Percentiles rank a stretch among this genome's conserved stretches.
phyloP scores from a whole-genome alignment of 1,140 invertebrate genomes.

The Pogonomyrmex barbatus region DNA sequence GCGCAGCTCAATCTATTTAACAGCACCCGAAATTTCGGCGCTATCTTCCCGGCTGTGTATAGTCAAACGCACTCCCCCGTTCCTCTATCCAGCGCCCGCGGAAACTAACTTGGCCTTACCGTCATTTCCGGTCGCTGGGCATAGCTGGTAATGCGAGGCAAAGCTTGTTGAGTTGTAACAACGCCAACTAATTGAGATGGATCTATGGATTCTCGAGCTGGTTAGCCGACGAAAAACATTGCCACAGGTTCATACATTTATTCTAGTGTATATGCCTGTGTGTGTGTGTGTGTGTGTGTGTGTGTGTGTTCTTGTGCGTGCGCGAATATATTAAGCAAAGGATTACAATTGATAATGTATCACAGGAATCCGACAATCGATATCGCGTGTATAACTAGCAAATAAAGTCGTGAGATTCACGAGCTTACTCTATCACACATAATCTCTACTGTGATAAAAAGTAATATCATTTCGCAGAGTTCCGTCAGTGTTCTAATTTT shows the following conservation, averaged over 20 bases:
- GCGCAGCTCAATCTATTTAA: conserved; percentile 59
- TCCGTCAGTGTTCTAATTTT: conserved; percentile 3
- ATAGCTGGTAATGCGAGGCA: conserved; percentile 65
- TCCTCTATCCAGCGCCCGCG: conserved; percentile 21
- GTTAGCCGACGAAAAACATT: conserved; percentile 48
- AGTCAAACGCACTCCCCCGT: conserved; percentile 44
- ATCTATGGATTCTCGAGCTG: conserved; percentile 62
- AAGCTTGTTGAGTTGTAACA: conserved; percentile 70
- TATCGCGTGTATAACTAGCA: conserved; percentile 29
- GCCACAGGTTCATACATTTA: conserved; percentile 11
- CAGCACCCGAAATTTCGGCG: conserved; percentile 69
- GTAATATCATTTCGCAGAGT: conserved; percentile 21
- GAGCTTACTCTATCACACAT: background rate
- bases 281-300: background rate
- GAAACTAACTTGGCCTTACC: conserved; percentile 69
- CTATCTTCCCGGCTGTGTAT: conserved; percentile 62
- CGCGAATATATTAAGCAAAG: background rate
- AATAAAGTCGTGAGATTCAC: conserved; percentile 33
- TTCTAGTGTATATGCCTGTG: background rate
- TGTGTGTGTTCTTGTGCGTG: background rate
- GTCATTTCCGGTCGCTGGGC: conserved; percentile 70
- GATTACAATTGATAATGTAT: conserved; percentile 47
- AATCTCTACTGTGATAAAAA: conserved; percentile 18
- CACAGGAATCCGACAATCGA: conserved; percentile 9
- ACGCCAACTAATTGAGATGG: conserved; percentile 74